phyloP scores from a whole-genome alignment of 2,113 vertebrate species.

The Amphiprion percula region DNA sequence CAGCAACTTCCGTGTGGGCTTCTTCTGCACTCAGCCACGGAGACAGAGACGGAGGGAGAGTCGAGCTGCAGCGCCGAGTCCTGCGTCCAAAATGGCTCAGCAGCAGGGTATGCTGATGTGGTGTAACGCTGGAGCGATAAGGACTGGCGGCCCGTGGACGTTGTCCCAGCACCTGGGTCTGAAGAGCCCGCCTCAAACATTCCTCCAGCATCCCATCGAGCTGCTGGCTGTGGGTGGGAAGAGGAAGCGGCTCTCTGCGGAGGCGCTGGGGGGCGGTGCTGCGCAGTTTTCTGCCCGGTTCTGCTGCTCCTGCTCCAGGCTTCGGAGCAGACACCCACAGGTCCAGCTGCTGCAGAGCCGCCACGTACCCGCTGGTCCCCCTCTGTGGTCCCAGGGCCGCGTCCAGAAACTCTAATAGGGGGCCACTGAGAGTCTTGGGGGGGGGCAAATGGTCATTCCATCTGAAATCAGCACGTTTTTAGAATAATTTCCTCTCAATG shows the following conservation, averaged over 20 bases:
- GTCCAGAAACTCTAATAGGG: too few species aligned
- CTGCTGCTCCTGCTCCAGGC: neutral
- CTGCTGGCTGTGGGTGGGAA: conserved; percentile 37
- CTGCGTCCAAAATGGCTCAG: conserved; percentile 55
- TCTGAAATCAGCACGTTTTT: too few species aligned
- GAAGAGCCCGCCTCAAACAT: conserved; percentile 80
- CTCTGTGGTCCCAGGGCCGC: neutral
- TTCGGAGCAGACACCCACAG: neutral
- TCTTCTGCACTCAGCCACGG: neutral
- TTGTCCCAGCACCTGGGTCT: conserved; percentile 79
- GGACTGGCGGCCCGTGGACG: conserved; percentile 62
- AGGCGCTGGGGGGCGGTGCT: conserved; percentile 54
- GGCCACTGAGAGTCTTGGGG: too few species aligned
- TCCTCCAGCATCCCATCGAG: conserved; percentile 79
- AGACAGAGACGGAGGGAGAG: neutral
- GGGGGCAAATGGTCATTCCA: too few species aligned
- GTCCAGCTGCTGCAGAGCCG: neutral
- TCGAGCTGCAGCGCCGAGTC: conserved; percentile 29
- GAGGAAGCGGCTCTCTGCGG: conserved; percentile 39
- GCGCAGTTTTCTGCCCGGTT: neutral
- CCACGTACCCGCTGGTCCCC: conserved; percentile 40
- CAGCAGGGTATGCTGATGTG: conserved; percentile 82
- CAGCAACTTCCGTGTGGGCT: conserved; percentile 49
- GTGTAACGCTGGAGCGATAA: conserved; percentile 77
- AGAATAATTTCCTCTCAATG: too few species aligned